Conservation (phyloP, 2,888 invertebrate genomes). For the Agrochola litura region DNA sequence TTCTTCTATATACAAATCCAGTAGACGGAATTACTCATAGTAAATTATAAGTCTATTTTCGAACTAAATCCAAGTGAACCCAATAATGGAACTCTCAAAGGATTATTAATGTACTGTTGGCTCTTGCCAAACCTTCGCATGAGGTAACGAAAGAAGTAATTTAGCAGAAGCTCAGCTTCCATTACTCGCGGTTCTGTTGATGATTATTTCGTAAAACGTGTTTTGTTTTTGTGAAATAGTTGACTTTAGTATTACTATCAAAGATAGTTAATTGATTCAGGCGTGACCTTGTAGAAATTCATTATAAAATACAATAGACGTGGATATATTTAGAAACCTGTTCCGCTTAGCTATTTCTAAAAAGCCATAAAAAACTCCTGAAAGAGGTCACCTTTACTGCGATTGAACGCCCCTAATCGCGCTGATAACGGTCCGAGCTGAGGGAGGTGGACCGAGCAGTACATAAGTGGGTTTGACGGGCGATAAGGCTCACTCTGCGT, state of each 20-base stretch:
- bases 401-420: no score
- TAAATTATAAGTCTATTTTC: neutral
- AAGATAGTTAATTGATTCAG: no score
- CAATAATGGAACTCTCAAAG: conserved; percentile 19
- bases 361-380: no score
- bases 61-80: conserved; percentile 4
- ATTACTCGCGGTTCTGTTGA: conserved; percentile 29
- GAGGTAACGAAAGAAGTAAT: conserved; percentile 44
- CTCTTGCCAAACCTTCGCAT: conserved; percentile 13
- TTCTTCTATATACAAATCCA: neutral
- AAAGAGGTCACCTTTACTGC: no score
- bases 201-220: conserved; percentile 51
- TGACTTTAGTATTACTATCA: neutral
- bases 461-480: no score
- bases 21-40: neutral
- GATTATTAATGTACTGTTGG: conserved; percentile 23
- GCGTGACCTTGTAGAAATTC: no score
- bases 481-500: no score
- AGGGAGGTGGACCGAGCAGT: no score
- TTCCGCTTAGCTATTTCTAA: no score
- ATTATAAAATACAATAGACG: no score
- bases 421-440: no score
- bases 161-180: conserved; percentile 25
- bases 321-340: no score
- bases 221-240: conserved; percentile 18